phyloP scores from a whole-genome alignment of 1,140 invertebrate genomes.

The Steinernema feltiae region DNA sequence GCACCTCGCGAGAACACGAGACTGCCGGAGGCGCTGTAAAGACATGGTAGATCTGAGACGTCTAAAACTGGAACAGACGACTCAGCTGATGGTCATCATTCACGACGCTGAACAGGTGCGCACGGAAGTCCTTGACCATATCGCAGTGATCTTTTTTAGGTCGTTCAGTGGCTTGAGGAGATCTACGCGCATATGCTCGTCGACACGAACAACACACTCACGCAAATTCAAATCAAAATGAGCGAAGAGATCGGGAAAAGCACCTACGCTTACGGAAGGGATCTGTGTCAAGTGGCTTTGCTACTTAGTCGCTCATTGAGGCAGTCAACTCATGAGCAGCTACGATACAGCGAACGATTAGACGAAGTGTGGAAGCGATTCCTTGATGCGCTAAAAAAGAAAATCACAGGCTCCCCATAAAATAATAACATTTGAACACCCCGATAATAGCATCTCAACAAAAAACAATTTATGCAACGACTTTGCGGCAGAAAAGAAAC shows the following conservation, averaged over 20 bases:
- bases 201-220: neutral
- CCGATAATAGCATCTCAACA: too few species aligned
- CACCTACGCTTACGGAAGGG: neutral
- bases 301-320: neutral
- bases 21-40: neutral
- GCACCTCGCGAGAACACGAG: neutral
- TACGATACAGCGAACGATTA: neutral
- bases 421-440: too few species aligned
- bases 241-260: conserved; percentile 5
- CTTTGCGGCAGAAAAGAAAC: too few species aligned
- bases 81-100: neutral
- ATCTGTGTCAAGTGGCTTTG: neutral
- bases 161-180: conserved; percentile 3
- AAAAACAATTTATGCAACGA: too few species aligned
- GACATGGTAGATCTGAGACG: neutral
- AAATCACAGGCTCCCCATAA: too few species aligned
- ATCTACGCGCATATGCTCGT: neutral
- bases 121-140: neutral
- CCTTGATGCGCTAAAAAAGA: neutral
- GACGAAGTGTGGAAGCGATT: neutral
- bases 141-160: neutral
- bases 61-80: neutral
- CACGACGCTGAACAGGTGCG: neutral
- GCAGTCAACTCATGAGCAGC: neutral
- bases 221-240: neutral